Conservation (phyloP, 2,888 invertebrate genomes). For the Ophion ellenae region DNA sequence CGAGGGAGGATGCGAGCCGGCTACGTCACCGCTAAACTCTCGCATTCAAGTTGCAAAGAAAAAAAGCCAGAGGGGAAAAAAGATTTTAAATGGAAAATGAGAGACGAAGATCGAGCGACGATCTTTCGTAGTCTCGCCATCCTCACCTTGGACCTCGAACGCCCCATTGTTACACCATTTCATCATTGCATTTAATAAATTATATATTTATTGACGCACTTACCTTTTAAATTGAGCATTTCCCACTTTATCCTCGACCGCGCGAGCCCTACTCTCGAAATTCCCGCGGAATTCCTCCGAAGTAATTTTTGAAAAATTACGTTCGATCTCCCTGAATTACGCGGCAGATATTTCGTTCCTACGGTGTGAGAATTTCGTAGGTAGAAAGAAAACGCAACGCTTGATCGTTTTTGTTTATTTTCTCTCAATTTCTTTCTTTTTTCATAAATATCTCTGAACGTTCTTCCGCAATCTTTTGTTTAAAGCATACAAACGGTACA, state of each 20-base stretch:
- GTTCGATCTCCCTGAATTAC: too few species aligned
- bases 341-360: too few species aligned
- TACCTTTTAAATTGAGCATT: constrained; percentile 75
- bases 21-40: constrained; percentile 55
- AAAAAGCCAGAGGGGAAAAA: not conserved
- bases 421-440: constrained; percentile 8
- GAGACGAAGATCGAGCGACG: constrained; percentile 55
- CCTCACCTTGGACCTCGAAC: constrained; percentile 71
- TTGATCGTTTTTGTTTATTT: constrained; percentile 21
- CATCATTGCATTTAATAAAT: constrained; percentile 84
- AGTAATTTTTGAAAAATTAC: not conserved
- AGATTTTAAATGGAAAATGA: constrained; percentile 1
- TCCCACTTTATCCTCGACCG: constrained; percentile 8
- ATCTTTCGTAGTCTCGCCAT: constrained; percentile 71
- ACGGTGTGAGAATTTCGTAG: not conserved
- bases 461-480: constrained; percentile 82
- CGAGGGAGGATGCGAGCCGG: constrained; percentile 61
- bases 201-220: constrained; percentile 83
- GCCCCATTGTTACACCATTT: constrained; percentile 83
- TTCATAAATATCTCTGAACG: constrained; percentile 48
- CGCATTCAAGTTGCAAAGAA: constrained; percentile 36
- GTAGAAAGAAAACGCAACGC: not conserved
- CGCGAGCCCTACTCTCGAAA: not conserved
- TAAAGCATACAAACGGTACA: constrained; percentile 84
- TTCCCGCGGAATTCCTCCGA: not conserved